Evolutionary conservation across 1,140 invertebrate species (phyloP).

Genomic region (Heliconius hermathena): DNA sequence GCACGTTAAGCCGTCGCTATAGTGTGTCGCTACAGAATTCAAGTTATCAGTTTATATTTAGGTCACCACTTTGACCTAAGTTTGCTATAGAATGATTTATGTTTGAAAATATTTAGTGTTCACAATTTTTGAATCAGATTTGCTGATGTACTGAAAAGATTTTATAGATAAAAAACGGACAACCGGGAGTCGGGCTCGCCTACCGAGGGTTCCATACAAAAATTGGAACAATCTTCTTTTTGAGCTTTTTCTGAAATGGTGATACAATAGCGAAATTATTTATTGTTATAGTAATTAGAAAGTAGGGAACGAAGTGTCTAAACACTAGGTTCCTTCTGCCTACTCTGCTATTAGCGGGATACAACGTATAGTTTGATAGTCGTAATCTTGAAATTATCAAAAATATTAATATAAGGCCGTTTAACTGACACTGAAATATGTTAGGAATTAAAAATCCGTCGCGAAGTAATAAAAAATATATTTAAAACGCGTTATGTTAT

Average conservation of each 20-base stretch:
- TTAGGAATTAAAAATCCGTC: not conserved
- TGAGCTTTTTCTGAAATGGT: no score
- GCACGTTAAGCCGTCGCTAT: slow-evolving; percentile 2
- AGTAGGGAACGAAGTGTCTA: no score
- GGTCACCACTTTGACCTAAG: slow-evolving; percentile 1
- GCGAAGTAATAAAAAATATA: slow-evolving; percentile 1
- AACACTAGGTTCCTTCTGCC: no score
- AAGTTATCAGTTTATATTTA: slow-evolving; percentile 10
- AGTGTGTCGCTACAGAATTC: not conserved
- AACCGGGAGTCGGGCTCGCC: no score
- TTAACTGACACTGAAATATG: not conserved
- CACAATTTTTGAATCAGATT: not conserved
- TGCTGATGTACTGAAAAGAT: not conserved
- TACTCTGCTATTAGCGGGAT: no score
- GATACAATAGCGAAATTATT: no score
- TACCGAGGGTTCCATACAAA: no score
- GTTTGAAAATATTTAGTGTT: not conserved
- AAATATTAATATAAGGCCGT: not conserved
- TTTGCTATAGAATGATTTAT: slow-evolving; percentile 2
- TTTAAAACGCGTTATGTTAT: not conserved
- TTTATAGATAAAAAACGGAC: no score
- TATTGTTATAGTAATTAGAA: no score
- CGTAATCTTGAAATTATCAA: not conserved
- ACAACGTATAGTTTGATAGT: not conserved
- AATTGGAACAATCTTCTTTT: no score